Conservation (phyloP, 1,140 invertebrate genomes). For the Calosoma granatense region DNA sequence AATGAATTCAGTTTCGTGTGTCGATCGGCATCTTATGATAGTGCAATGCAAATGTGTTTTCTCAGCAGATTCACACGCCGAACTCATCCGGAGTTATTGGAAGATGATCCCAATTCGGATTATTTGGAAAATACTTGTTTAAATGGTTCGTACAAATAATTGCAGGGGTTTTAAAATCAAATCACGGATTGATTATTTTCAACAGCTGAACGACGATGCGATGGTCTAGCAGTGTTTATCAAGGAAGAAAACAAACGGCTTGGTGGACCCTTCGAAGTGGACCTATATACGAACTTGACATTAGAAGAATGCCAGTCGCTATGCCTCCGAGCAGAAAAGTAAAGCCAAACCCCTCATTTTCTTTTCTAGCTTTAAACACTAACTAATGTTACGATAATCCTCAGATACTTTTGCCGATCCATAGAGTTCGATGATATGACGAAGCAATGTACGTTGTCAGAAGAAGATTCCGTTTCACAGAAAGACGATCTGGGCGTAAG, state of each 20-base stretch:
- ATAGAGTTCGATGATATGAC: conserved; percentile 84
- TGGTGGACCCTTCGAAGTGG: conserved; percentile 76
- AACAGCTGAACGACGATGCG: conserved; percentile 77
- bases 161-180: no score
- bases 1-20: conserved; percentile 83
- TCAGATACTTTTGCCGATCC: conserved; percentile 75
- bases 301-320: conserved; percentile 73
- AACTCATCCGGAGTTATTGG: conserved; percentile 70
- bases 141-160: conserved; percentile 52
- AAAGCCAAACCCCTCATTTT: conserved; percentile 26
- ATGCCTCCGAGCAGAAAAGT: conserved; percentile 69
- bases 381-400: no score
- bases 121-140: conserved; percentile 87
- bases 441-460: conserved; percentile 71
- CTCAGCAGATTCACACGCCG: conserved; percentile 71
- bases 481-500: conserved; percentile 73
- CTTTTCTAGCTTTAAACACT: not conserved
- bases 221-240: conserved; percentile 73
- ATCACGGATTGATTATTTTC: no score
- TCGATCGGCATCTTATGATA: conserved; percentile 73
- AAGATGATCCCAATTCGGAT: conserved; percentile 77
- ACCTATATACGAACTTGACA: conserved; percentile 74
- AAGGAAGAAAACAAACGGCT: conserved; percentile 83
- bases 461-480: conserved; percentile 80
- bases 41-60: conserved; percentile 61